Evolutionary conservation across 2,113 vertebrate species (phyloP), one percentile per base, ranked within the genome.

Genomic region (Bos taurus): DNA sequence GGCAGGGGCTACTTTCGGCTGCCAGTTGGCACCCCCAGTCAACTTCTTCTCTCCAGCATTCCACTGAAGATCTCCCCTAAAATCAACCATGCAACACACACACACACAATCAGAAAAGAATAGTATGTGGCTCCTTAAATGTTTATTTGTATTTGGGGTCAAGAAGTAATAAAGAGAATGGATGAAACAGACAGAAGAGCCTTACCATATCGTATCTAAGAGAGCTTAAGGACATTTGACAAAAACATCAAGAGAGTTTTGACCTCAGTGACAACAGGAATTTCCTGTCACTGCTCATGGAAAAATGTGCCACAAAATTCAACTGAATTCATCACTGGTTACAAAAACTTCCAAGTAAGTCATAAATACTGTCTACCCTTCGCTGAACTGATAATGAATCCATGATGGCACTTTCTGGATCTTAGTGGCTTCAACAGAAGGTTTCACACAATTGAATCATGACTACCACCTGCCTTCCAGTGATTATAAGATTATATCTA

Each of bases 1-100:
- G 81, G 99, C 99, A 12, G 99, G 99, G 64, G 99, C 99, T 62
- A 99, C 99, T 98, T 99, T 99, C 3, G 99, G 99, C 96, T 99
- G 99, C 99, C 99, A 99, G 98, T 99, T 99, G 14, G 99, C 99
- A 36, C 99, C 99, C 97, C 99, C 99, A 36, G 99, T 99, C 95
- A 99, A 98, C 96, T 99, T 99, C 87, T 99, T 99, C 98, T 99
- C 99, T 97, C 99, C 99, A 88, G 99, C 99, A 89, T 99, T 99
- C 99, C 99, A 99, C 97, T 99, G 99, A 97, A 99, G 99, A 96
- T 99, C 99, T 97, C 99, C 99, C 98, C 99, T 99, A 97, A 94
- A 26, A 83, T 80, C 52, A 90, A 80, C 19, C 60, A 81, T 13
- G 52, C n/a, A 95, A 92, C 40, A 67, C 10, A 95, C 48, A 92